These are phyloP conservation scores for Pantherophis guttatus DNA, from an alignment of 2,113 vertebrate species.

Conservation along the genomic window DNA sequence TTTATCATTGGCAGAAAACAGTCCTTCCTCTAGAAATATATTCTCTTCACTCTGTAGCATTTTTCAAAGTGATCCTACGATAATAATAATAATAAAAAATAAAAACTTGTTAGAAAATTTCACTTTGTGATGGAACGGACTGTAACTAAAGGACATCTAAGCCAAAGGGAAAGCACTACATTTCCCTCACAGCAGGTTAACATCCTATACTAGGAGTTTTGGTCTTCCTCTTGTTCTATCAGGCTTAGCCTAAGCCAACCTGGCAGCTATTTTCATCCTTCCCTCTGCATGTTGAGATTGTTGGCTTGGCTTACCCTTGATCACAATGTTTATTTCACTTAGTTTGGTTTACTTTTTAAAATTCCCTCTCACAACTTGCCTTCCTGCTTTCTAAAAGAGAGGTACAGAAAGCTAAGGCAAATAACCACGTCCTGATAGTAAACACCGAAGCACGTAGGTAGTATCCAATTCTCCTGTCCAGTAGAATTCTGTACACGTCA, in stretches of 20 bases:
- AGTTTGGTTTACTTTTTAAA: conserved; percentile 27
- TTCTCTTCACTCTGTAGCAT: background rate
- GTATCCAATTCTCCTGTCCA: background rate
- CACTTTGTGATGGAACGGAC: background rate
- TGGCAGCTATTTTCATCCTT: conserved; percentile 14
- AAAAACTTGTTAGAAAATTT: background rate
- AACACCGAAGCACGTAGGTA: background rate
- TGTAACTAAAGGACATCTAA: conserved; percentile 2
- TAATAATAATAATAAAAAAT: background rate
- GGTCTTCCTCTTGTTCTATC: conserved; percentile 8
- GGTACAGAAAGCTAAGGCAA: background rate
- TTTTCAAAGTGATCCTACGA: background rate
- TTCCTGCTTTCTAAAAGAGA: background rate
- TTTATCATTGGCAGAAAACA: background rate
- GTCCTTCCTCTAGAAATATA: background rate
- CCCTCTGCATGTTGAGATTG: background rate
- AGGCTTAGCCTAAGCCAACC: background rate
- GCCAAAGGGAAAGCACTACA: rapidly evolving
- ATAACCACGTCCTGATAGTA: background rate
- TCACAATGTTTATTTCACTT: conserved; percentile 7
- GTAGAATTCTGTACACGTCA: background rate
- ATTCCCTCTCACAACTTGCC: conserved; percentile 22
- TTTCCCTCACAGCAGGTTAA: background rate
- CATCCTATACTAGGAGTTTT: background rate
- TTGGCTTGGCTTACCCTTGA: background rate